Evolutionary conservation across 2,113 vertebrate genomes (phyloP).

Genomic region (Esox niger): DNA sequence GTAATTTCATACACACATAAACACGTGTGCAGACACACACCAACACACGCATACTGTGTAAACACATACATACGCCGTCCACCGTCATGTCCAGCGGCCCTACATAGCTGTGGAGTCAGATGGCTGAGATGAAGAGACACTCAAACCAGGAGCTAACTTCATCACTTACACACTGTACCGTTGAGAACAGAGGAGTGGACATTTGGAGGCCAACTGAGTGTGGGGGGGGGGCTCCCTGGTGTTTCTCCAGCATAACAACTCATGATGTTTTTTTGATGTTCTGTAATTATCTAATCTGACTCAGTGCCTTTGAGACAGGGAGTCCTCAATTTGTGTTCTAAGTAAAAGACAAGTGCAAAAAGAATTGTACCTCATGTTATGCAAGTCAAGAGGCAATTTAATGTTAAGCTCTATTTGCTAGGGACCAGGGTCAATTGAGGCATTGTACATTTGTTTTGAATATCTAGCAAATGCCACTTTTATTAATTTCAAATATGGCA

Average conservation of each 20-base stretch:
- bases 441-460: too few relatives aligned
- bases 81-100: too few relatives aligned
- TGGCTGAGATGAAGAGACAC: not conserved
- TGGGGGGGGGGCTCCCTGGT: not conserved
- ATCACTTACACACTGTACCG: conserved; percentile 5
- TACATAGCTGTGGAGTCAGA: too few relatives aligned
- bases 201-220: conserved; percentile 16
- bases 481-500: too few relatives aligned
- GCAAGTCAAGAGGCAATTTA: too few relatives aligned
- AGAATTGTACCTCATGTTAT: too few relatives aligned
- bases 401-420: too few relatives aligned
- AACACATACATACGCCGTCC: not conserved
- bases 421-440: too few relatives aligned
- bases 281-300: conserved; percentile 31
- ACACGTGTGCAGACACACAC: not conserved
- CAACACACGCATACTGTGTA: too few relatives aligned
- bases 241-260: not conserved
- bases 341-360: not conserved
- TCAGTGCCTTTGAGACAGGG: conserved; percentile 2
- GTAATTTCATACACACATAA: not conserved
- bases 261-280: conserved; percentile 25
- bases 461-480: too few relatives aligned
- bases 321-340: not conserved
- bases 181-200: conserved; percentile 11
- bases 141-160: not conserved